Evolutionary conservation across 2,888 invertebrate genomes (phyloP), one percentile per base, ranked within the genome.

Genomic region (Smittia sp.): DNA sequence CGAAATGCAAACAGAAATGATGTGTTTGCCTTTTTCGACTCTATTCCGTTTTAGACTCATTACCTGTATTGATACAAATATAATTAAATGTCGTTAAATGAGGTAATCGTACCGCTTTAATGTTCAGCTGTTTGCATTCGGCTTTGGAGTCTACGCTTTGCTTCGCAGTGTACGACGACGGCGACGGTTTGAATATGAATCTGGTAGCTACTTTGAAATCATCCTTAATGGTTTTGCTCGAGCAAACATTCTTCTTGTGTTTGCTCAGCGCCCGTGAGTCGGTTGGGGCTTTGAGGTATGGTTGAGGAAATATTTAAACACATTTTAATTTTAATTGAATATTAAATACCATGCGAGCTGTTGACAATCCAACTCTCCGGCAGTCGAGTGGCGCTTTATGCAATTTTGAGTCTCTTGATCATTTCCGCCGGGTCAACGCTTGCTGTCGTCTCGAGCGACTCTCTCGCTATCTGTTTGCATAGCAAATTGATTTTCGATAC

Each of bases 31-130:
- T 15, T 27, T 15, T 11, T 63, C 25, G 6, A 25, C 15, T 63
- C 63, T 22, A 32, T 58, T 58, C 13, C 22, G 4, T 2, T 58
- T 18, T 58, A 58, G 58, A 58, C 20, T 70, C 52, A 70, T 54
- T 25, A 70, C 54, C 58, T 72, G n/a, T 62, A 54, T 72, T 20
- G 27, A 39, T 54, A 20, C 62, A 72, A 72, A 72, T 72, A 72
- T 72, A 72, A 72, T 72, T 72, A 72, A 72, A 72, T 72, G 69
- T 70, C 69, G 72, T 72, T 72, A 62, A 72, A 72, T 72, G 72
- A 72, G 58, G 54, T 72, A 72, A 39, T 72, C 72, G 54, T 62
- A 13, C 72, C 58, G 58, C 72, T 52, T 72, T 62, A 62, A 72
- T 72, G 72, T 72, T 72, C 13, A 27, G 25, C 68, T 72, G 20